These are phyloP conservation scores for Oenanthe oenanthe DNA, from an alignment of 2,113 vertebrate genomes.

Conservation along the genomic window DNA sequence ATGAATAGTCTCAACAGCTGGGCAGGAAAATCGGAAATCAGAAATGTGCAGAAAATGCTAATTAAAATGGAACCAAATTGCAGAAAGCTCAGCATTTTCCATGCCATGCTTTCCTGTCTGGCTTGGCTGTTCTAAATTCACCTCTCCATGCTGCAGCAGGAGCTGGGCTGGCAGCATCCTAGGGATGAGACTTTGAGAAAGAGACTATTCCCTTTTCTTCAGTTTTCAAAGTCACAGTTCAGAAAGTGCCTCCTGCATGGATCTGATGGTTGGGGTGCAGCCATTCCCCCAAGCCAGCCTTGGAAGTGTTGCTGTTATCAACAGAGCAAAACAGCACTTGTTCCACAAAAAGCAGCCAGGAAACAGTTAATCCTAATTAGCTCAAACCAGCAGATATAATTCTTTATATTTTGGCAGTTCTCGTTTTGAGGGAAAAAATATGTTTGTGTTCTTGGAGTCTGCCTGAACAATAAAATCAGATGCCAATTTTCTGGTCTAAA, in stretches of 20 bases:
- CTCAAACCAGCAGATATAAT: conserved; percentile 40
- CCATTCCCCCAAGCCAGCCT: neutral
- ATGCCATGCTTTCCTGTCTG: neutral
- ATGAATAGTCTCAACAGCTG: neutral
- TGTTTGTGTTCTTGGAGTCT: conserved; percentile 62
- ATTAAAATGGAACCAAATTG: neutral
- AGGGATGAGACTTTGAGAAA: neutral
- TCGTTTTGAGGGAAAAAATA: conserved; percentile 54
- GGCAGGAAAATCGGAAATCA: neutral
- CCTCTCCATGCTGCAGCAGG: neutral
- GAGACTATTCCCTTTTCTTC: neutral
- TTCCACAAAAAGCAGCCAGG: neutral
- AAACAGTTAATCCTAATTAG: conserved; percentile 65
- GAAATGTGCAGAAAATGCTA: neutral
- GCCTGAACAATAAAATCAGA: conserved; percentile 62
- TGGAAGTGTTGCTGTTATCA: neutral
- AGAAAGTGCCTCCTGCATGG: neutral
- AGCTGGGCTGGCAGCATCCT: neutral
- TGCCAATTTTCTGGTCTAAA: conserved; percentile 74
- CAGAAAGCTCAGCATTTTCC: neutral
- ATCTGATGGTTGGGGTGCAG: neutral
- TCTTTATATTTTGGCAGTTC: conserved; percentile 59
- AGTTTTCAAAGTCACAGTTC: neutral
- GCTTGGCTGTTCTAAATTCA: neutral
- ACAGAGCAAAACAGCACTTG: neutral